Conservation (phyloP, 2,797 vertebrate genomes). For the Calcarius lapponicus region DNA sequence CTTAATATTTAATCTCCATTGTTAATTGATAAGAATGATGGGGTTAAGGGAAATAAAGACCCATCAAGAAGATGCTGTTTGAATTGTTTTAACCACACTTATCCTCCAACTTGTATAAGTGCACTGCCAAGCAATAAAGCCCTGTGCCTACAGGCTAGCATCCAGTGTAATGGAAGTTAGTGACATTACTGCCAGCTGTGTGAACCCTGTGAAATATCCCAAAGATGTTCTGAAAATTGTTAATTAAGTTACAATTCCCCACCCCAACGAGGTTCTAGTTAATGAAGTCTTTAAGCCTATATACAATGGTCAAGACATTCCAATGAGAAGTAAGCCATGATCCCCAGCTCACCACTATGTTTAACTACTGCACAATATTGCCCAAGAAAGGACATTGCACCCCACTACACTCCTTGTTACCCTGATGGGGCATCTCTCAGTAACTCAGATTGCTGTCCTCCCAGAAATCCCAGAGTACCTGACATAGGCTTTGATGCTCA, state of each 20-base stretch:
- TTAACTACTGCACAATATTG: background rate
- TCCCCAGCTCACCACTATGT: background rate
- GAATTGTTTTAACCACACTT: background rate
- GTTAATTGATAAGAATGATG: background rate
- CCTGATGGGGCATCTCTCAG: background rate
- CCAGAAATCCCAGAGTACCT: conserved; percentile 71
- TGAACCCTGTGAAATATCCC: background rate
- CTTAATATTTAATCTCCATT: background rate
- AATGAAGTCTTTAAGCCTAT: background rate
- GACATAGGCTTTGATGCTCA: conserved; percentile 96
- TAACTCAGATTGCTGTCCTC: background rate
- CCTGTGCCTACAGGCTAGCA: background rate
- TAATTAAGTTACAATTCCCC: background rate
- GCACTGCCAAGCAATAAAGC: background rate
- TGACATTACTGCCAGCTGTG: background rate
- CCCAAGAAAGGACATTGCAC: background rate
- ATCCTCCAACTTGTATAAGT: background rate
- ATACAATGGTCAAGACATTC: background rate
- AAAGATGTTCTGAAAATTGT: background rate
- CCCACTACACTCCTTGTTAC: background rate
- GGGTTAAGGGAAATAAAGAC: background rate
- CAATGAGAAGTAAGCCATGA: background rate
- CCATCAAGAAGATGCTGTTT: background rate
- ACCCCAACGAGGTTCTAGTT: background rate
- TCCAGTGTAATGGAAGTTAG: background rate